Conservation (phyloP, 2,113 vertebrate genomes). For the Varanus komodoensis region DNA sequence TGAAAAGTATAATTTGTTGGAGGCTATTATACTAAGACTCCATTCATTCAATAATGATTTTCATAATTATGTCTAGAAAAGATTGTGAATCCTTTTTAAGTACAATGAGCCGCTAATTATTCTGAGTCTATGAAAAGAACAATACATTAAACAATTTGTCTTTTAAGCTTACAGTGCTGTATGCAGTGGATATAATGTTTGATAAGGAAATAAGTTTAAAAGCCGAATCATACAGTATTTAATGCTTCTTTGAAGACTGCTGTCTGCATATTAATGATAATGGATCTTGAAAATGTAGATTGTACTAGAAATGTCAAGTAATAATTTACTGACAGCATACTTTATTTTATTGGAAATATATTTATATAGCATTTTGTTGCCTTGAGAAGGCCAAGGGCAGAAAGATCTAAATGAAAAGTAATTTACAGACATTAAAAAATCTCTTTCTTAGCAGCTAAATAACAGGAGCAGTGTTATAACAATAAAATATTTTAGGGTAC, state of each 20-base stretch:
- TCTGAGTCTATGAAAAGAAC: slow-evolving; percentile 51
- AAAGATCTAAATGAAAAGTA: slow-evolving; percentile 29
- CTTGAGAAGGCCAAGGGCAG: slow-evolving; percentile 15
- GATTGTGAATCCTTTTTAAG: slow-evolving; percentile 43
- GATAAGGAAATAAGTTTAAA: slow-evolving; percentile 51
- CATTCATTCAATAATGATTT: slow-evolving; percentile 24
- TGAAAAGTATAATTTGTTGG: slow-evolving; percentile 49
- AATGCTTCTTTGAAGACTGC: slow-evolving; percentile 42
- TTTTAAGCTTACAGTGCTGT: slow-evolving; percentile 39
- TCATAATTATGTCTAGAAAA: slow-evolving; percentile 41
- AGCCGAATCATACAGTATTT: slow-evolving; percentile 58
- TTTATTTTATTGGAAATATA: slow-evolving; percentile 25
- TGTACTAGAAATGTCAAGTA: slow-evolving; percentile 39
- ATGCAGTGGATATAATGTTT: slow-evolving; percentile 39
- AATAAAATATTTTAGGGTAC: slow-evolving; percentile 4
- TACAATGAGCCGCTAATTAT: slow-evolving; percentile 57
- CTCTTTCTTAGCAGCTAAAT: slow-evolving; percentile 34
- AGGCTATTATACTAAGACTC: slow-evolving; percentile 38
- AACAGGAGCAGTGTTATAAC: slow-evolving; percentile 17
- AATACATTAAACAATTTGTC: slow-evolving; percentile 61
- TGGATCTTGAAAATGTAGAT: slow-evolving; percentile 53
- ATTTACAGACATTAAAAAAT: background rate
- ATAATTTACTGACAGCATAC: slow-evolving; percentile 5
- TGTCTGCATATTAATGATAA: slow-evolving; percentile 62
- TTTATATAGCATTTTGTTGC: slow-evolving; percentile 18